Conservation (phyloP, 2,888 invertebrate genomes). For the Drosophila quinaria region DNA sequence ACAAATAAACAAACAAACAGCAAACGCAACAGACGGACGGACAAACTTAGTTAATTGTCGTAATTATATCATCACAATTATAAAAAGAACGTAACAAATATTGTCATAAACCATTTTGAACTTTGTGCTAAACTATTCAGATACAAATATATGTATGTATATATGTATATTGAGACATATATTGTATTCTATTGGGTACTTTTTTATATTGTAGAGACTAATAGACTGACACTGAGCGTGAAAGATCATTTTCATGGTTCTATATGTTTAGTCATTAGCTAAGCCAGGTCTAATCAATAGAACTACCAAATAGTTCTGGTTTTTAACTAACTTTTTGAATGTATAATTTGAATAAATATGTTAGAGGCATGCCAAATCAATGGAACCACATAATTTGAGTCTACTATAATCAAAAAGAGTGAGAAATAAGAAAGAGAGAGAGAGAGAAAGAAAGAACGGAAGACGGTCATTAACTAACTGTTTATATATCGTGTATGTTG, state of each 20-base stretch:
- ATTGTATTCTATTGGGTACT: not conserved
- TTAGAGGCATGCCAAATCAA: slow-evolving; percentile 23
- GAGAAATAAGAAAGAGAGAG: not conserved
- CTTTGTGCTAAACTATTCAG: slow-evolving; percentile 49
- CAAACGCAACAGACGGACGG: not conserved
- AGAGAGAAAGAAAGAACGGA: not conserved
- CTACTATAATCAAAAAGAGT: not conserved
- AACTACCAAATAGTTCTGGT: not conserved
- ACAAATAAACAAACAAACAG: slow-evolving; percentile 45
- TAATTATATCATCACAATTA: slow-evolving; percentile 61
- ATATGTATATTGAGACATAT: slow-evolving; percentile 3
- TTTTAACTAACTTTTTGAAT: too few species aligned
- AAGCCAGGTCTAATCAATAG: slow-evolving; percentile 15
- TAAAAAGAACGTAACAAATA: slow-evolving; percentile 35
- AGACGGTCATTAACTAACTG: slow-evolving; percentile 12
- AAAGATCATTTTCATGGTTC: slow-evolving; percentile 32
- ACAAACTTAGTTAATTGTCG: slow-evolving; percentile 47
- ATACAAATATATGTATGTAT: slow-evolving; percentile 1
- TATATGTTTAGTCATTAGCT: slow-evolving; percentile 18
- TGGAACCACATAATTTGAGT: slow-evolving; percentile 8
- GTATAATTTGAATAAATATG: not conserved
- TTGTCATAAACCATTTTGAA: slow-evolving; percentile 50
- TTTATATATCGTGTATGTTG: not conserved
- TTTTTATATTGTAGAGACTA: not conserved
- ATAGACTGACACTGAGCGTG: not conserved